Base-by-base conservation (phyloP, 2,888 invertebrate species). In the Barypeithes pellucidus region DNA sequence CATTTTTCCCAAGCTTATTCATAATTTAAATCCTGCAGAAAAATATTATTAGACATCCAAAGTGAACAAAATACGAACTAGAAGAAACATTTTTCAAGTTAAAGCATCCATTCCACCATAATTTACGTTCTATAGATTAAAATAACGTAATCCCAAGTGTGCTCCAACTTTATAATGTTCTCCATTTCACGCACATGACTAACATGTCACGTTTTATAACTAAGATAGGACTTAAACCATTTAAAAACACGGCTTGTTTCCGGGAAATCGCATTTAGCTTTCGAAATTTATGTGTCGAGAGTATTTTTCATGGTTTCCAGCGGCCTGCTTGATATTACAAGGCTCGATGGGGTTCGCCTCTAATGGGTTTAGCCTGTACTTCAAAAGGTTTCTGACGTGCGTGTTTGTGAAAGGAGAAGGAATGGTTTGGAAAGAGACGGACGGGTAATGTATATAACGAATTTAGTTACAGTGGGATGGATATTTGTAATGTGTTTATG, bases 311-410 rank as follows among this genome's bases (percentile, higher is more conserved):
- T 82, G 81, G 82, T 82, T 82, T 80, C 78, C 77, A 82, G 80
- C 80, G 79, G 78, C 79, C 77, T 11, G 80, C 80, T 81, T 80
- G 82, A 82, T 82, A 82, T 80, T 82, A 82, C 82, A 82, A 81
- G 81, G 79, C 81, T 77, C 81, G 80, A 81, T 82, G 82, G 82
- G 81, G 81, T 80, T 66, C 81, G 80, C 80, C 81, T n/a, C n/a
- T 83, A 83, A 83, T 83, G 83, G 82, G 77, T 82, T 81, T 82
- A 82, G 83, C 80, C 82, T 83, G 82, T 81, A 81, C 81, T 81
- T 83, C 80, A 82, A 83, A 83, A 81, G 82, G 79, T 79, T 79
- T 79, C 79, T 79, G 80, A 80, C 81, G 81, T 79, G 80, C 78
- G 74, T 79, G 79, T 78, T 78, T 76, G 77, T 67, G 67, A 73